These are phyloP conservation scores for Drosophila lacertosa DNA, from an alignment of 1,140 invertebrate genomes.

Conservation along the genomic window DNA sequence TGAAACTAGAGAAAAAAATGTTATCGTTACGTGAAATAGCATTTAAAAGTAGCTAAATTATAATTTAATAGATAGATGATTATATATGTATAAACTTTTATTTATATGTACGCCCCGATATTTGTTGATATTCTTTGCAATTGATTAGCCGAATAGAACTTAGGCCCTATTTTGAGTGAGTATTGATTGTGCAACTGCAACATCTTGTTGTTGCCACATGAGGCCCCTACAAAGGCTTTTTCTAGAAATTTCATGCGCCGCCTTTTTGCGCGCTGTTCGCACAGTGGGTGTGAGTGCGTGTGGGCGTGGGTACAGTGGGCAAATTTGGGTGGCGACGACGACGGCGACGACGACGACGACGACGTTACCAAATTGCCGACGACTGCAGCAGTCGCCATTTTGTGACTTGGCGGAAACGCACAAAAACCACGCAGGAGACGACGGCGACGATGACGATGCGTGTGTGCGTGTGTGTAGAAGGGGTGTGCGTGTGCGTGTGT, in stretches of 20 bases:
- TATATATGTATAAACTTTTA: too few relatives aligned
- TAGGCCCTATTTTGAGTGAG: neutral
- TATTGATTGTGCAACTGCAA: neutral
- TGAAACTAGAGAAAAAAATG: too few relatives aligned
- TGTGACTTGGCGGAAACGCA: slow-evolving; percentile 77
- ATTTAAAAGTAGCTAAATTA: too few relatives aligned
- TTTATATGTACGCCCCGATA: too few relatives aligned
- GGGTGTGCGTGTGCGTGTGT: slow-evolving; percentile 10
- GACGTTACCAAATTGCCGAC: slow-evolving; percentile 62
- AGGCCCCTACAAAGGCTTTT: slow-evolving; percentile 54
- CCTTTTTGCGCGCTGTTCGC: slow-evolving; percentile 51
- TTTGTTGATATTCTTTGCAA: too few relatives aligned
- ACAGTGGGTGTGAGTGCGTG: neutral
- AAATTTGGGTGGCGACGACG: slow-evolving; percentile 41
- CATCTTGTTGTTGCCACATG: slow-evolving; percentile 22
- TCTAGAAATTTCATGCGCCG: slow-evolving; percentile 65
- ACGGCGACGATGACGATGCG: neutral
- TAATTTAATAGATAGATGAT: too few relatives aligned
- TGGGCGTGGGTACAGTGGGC: neutral
- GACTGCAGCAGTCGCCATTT: slow-evolving; percentile 65
- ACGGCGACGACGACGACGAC: slow-evolving; percentile 50
- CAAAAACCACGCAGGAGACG: slow-evolving; percentile 34
- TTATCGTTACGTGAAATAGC: too few relatives aligned
- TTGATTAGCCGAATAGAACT: too few relatives aligned
- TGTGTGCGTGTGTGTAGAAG: slow-evolving; percentile 1